A percentile compares a stretch with the other conserved stretches of the same genome.
These are phyloP conservation scores for Trissonchulus latispiculum DNA, from an alignment of 2,888 invertebrate species.

Conservation along the genomic window DNA sequence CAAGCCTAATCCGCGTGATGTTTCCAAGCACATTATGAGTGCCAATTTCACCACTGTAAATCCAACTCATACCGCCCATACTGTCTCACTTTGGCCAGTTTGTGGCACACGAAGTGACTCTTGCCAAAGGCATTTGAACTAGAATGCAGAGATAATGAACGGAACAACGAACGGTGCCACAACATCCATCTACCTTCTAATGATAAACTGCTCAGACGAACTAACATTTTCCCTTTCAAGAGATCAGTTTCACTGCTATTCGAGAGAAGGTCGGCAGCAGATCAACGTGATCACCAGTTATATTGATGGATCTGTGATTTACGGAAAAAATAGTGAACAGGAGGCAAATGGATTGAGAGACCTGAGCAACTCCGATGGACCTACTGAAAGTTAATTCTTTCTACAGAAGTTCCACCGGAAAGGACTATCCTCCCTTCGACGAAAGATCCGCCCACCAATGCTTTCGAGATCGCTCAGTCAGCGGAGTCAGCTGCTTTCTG, in stretches of 20 bases:
- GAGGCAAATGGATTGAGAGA: constrained; percentile 61
- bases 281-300: constrained; percentile 68
- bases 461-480: constrained; percentile 39
- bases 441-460: constrained; percentile 22
- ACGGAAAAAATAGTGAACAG: background rate
- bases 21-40: constrained; percentile 63
- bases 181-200: constrained; percentile 93
- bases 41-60: constrained; percentile 62
- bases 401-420: constrained; percentile 1
- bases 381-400: background rate
- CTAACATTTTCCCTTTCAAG: constrained; percentile 79
- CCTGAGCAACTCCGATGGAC: background rate
- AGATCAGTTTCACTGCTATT: constrained; percentile 82
- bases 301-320: constrained; percentile 67
- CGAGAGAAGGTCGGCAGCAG: constrained; percentile 87
- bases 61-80: constrained; percentile 76
- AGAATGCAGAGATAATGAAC: background rate
- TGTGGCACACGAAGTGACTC: constrained; percentile 85
- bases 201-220: too few relatives aligned
- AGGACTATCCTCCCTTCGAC: constrained; percentile 65
- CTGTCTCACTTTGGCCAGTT: constrained; percentile 99
- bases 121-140: constrained; percentile 56
- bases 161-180: constrained; percentile 61
- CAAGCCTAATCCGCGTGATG: constrained; percentile 10
- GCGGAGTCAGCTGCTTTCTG: constrained; percentile 67